A percentile compares a stretch with the other conserved stretches of the same genome.
These are phyloP conservation scores for Pitangus sulphuratus DNA, from an alignment of 2,797 vertebrate species.

Conservation along the genomic window DNA sequence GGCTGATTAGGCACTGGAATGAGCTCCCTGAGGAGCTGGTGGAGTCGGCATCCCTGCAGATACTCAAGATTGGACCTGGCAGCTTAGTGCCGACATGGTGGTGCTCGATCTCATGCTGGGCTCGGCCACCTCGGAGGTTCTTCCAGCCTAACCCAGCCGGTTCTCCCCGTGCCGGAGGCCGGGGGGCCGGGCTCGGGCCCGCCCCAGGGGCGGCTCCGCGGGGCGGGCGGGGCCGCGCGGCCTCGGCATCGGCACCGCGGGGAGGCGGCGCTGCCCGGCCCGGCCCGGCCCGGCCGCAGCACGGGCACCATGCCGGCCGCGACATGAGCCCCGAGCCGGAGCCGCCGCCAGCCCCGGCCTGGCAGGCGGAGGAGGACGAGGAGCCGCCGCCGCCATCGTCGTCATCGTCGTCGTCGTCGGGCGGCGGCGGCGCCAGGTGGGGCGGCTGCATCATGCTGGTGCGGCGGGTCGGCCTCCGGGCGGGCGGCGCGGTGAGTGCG, in stretches of 20 bases:
- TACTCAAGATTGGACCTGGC: too few relatives aligned
- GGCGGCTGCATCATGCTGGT: slow-evolving; percentile 54
- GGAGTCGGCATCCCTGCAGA: too few relatives aligned
- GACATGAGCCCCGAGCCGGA: slow-evolving; percentile 30
- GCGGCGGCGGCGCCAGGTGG: background rate
- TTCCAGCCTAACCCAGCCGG: too few relatives aligned
- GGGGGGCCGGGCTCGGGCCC: too few relatives aligned
- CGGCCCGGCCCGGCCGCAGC: background rate
- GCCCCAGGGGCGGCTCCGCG: too few relatives aligned
- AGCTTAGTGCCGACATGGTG: too few relatives aligned
- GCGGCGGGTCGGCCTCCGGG: slow-evolving; percentile 36
- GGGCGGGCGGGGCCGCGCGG: too few relatives aligned
- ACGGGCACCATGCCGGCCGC: background rate
- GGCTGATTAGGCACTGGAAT: rapidly evolving
- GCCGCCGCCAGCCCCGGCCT: background rate
- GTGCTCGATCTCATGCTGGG: rapidly evolving
- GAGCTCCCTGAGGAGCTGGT: too few relatives aligned
- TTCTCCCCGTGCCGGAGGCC: too few relatives aligned
- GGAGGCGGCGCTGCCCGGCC: too few relatives aligned
- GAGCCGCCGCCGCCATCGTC: background rate
- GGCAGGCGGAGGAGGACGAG: background rate
- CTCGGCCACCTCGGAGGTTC: too few relatives aligned
- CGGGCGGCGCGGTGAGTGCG: slow-evolving; percentile 38
- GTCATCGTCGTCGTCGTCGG: background rate
- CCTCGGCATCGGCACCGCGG: too few relatives aligned